phyloP scores from a whole-genome alignment of 2,113 vertebrate genomes.

The Numenius arquata region DNA sequence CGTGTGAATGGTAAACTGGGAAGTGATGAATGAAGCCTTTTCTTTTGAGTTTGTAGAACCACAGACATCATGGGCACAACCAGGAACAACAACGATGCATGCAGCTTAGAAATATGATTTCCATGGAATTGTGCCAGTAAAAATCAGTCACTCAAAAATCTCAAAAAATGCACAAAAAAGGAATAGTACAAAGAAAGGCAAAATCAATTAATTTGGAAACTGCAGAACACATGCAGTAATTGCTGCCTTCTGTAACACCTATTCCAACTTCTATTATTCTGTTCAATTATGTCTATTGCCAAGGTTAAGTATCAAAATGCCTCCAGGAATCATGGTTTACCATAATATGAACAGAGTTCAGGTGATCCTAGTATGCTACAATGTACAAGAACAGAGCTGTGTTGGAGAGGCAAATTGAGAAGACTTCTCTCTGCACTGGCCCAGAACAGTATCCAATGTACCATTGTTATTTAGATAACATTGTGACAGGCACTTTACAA shows the following conservation, averaged over 20 bases:
- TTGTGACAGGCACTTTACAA: slow-evolving; percentile 9
- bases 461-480: not conserved
- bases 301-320: not conserved
- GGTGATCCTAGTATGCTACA: not conserved
- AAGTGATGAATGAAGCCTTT: not conserved
- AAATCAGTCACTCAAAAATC: not conserved
- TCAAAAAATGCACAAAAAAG: not conserved
- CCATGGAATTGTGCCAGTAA: not conserved
- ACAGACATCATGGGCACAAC: not conserved
- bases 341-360: not conserved
- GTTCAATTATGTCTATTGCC: not conserved
- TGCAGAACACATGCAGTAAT: not conserved
- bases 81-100: not conserved
- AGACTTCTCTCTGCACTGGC: not conserved
- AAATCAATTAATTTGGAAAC: not conserved
- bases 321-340: not conserved
- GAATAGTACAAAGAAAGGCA: not conserved
- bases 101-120: slow-evolving; percentile 11
- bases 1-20: not conserved
- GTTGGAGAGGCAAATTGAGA: not conserved
- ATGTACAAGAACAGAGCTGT: not conserved
- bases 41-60: not conserved
- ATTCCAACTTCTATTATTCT: not conserved
- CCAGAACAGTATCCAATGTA: not conserved
- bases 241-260: not conserved